Evolutionary conservation across 1,140 invertebrate genomes (phyloP), one percentile per base, ranked within the genome.

Genomic region (Campoletis sonorensis): DNA sequence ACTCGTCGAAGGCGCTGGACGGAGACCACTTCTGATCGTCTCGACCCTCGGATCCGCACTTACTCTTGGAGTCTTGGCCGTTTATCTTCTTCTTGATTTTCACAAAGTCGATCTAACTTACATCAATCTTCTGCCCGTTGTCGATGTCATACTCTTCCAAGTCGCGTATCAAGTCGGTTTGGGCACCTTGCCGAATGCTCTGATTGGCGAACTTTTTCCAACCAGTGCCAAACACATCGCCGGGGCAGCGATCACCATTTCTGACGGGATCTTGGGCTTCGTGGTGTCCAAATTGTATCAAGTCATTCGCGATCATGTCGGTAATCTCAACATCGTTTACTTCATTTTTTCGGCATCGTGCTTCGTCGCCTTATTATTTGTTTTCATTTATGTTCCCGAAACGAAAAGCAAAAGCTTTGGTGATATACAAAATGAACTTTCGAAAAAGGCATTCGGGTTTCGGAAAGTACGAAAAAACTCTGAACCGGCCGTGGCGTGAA

Each of bases 151-250:
- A 1, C 84, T 94, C 0, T 96, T 95, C 87, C 95, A 96, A 77
- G 91, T 96, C 7, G 93, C 94, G 58, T 97, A 95, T 88, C 94
- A 95, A 70, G 89, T 96, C 33, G 96, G 96, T 1, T 90, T 96
- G 81, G 96, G 96, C 27, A 96, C 95, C 0, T 93, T 97, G 58
- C 95, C 96, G 0, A 95, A 96, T 88, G 93, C 96, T 10, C 92
- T 96, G 64, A 94, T 96, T 77, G 95, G 96, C 5, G 96, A 97
- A 91, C 92, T 96, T 79, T 96, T 97, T 84, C 95, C 96, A 0
- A 94, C 94, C 0, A 95, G 95, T 82, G 95, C 95, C 4, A 95
- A 96, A 84, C 93, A 95, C 1, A 93, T 94, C 67, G 96, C 96
- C 7, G 94, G 95, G 23, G 95, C 95, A 58, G 86, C 87, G 0